Conservation (phyloP, 1,140 invertebrate species). For the Drosophila kohkoa region DNA sequence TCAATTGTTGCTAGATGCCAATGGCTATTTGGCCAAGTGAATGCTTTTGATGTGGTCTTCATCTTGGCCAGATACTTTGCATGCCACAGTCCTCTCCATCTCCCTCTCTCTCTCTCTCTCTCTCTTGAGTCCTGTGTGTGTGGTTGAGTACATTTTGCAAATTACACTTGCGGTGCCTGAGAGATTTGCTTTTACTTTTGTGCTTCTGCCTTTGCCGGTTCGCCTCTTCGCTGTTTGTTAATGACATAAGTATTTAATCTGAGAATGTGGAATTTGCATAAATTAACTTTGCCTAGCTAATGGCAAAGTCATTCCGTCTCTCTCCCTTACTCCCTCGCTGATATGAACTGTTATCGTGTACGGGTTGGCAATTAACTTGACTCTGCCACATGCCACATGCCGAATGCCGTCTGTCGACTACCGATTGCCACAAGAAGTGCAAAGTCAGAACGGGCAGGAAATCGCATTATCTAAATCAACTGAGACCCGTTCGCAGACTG, state of each 20-base stretch:
- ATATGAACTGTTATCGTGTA: slow-evolving; percentile 9
- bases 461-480: slow-evolving; percentile 64
- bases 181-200: slow-evolving; percentile 40
- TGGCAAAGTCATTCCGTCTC: slow-evolving; percentile 24
- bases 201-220: slow-evolving; percentile 6
- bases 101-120: slow-evolving; percentile 3
- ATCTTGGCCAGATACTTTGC: slow-evolving; percentile 60
- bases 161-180: slow-evolving; percentile 68
- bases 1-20: background rate
- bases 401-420: background rate
- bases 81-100: slow-evolving; percentile 29
- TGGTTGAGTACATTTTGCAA: slow-evolving; percentile 71
- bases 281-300: slow-evolving; percentile 62
- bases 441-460: slow-evolving; percentile 33
- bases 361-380: slow-evolving; percentile 19
- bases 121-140: slow-evolving; percentile 24
- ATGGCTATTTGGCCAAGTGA: slow-evolving; percentile 23
- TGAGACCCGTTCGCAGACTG: slow-evolving; percentile 17
- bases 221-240: slow-evolving; percentile 61
- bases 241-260: slow-evolving; percentile 75
- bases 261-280: slow-evolving; percentile 77
- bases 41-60: slow-evolving; percentile 77
- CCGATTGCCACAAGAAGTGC: slow-evolving; percentile 15
- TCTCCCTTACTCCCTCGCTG: background rate
- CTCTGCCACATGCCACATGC: slow-evolving; percentile 19